phyloP scores from a whole-genome alignment of 2,113 vertebrate species.

The Otocyon megalotis region DNA sequence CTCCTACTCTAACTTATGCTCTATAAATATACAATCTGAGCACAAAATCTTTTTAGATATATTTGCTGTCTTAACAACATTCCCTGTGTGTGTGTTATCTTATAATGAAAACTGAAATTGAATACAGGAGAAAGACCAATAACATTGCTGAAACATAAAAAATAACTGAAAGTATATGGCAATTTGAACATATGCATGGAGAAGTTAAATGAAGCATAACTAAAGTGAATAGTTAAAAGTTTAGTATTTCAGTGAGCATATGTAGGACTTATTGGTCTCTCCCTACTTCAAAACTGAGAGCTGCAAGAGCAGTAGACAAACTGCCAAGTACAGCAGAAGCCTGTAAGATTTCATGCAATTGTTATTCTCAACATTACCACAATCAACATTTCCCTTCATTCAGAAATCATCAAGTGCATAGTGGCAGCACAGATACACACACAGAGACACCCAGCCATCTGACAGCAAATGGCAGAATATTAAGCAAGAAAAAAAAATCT shows the following conservation, averaged over 20 bases:
- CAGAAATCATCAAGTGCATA: slow-evolving; percentile 87
- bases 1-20: slow-evolving; percentile 7
- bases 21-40: slow-evolving; percentile 19
- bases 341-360: slow-evolving; percentile 90
- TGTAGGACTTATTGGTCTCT: slow-evolving; percentile 86
- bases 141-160: slow-evolving; percentile 74
- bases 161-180: slow-evolving; percentile 69
- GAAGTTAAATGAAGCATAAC: slow-evolving; percentile 75
- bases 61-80: slow-evolving; percentile 78
- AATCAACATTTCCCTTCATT: slow-evolving; percentile 85
- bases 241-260: slow-evolving; percentile 73
- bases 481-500: slow-evolving; percentile 88
- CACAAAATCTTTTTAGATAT: slow-evolving; percentile 59
- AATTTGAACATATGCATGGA: slow-evolving; percentile 71
- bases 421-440: slow-evolving; percentile 88
- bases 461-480: slow-evolving; percentile 88
- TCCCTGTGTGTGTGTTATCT: slow-evolving; percentile 63
- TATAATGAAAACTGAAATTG: slow-evolving; percentile 77
- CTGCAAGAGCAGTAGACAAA: slow-evolving; percentile 82
- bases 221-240: slow-evolving; percentile 65
- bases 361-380: slow-evolving; percentile 84
- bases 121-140: slow-evolving; percentile 87
- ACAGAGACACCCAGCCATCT: slow-evolving; percentile 87
- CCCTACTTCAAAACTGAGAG: slow-evolving; percentile 80
- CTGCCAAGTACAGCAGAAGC: slow-evolving; percentile 88